Conservation (phyloP, 2,888 invertebrate species). For the Aproaerema taeniolella region DNA sequence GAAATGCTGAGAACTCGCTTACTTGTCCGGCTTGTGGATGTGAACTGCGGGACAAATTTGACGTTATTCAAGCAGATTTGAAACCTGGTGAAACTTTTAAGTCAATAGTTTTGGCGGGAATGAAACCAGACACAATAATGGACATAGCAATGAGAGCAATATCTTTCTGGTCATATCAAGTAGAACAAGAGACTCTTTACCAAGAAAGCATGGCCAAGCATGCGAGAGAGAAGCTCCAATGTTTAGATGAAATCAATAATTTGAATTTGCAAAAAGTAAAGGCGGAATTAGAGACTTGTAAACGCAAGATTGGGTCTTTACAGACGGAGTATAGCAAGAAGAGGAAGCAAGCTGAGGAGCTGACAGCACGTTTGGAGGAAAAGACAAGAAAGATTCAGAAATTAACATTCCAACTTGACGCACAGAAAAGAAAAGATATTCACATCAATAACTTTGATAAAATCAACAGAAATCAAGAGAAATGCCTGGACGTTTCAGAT, state of each 20-base stretch:
- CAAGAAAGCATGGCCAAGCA: conserved; percentile 69
- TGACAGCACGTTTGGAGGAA: conserved; percentile 59
- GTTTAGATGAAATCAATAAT: conserved; percentile 63
- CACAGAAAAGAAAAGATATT: conserved; percentile 60
- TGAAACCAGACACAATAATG: conserved; percentile 73
- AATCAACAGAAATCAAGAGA: conserved; percentile 43
- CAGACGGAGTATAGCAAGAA: conserved; percentile 64
- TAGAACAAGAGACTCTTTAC: conserved; percentile 70
- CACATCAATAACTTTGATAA: conserved; percentile 41
- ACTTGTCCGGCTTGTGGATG: conserved; percentile 71
- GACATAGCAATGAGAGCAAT: conserved; percentile 75
- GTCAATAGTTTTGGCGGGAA: conserved; percentile 71
- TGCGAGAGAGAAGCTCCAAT: conserved; percentile 59
- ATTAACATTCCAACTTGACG: conserved; percentile 60
- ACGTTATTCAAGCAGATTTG: conserved; percentile 71
- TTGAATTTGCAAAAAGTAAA: conserved; percentile 64
- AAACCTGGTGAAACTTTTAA: conserved; percentile 71
- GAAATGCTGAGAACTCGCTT: conserved; percentile 58
- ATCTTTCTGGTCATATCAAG: conserved; percentile 74
- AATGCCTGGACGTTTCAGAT: conserved; percentile 62
- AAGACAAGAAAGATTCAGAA: conserved; percentile 66
- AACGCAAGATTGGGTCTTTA: conserved; percentile 59
- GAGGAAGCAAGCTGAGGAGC: conserved; percentile 62
- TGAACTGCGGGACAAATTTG: conserved; percentile 68
- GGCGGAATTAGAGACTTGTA: conserved; percentile 64